phyloP scores from a whole-genome alignment of 2,113 vertebrate genomes.

The Myiopsitta monachus region DNA sequence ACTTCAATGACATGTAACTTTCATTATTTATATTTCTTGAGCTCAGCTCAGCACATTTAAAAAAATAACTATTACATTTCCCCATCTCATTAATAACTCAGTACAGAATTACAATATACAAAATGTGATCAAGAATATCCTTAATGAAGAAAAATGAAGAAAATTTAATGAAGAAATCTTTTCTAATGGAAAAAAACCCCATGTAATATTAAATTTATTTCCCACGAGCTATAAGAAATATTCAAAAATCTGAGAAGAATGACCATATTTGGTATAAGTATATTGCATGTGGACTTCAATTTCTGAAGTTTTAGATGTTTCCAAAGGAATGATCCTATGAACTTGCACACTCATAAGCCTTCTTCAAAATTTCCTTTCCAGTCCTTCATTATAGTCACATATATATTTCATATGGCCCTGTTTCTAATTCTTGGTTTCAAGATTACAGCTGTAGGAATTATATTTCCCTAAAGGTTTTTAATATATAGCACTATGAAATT shows the following conservation, averaged over 20 bases:
- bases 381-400: not conserved
- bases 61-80: not conserved
- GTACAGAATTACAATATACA: not conserved
- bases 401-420: slow-evolving; percentile 18
- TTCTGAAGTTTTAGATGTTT: not conserved
- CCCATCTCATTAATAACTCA: not conserved
- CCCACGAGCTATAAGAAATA: not conserved
- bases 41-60: not conserved
- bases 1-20: not conserved
- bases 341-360: not conserved
- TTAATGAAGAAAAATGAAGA: not conserved
- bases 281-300: not conserved
- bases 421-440: not conserved
- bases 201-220: not conserved
- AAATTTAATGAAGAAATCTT: not conserved
- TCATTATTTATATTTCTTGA: not conserved
- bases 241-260: not conserved
- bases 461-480: slow-evolving; percentile 51
- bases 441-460: not conserved
- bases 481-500: slow-evolving; percentile 32
- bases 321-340: not conserved
- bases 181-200: not conserved
- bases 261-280: not conserved
- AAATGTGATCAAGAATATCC: not conserved
- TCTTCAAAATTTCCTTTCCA: not conserved